Base-by-base conservation (phyloP, 2,888 invertebrate species). In the Anticlea derivata region DNA sequence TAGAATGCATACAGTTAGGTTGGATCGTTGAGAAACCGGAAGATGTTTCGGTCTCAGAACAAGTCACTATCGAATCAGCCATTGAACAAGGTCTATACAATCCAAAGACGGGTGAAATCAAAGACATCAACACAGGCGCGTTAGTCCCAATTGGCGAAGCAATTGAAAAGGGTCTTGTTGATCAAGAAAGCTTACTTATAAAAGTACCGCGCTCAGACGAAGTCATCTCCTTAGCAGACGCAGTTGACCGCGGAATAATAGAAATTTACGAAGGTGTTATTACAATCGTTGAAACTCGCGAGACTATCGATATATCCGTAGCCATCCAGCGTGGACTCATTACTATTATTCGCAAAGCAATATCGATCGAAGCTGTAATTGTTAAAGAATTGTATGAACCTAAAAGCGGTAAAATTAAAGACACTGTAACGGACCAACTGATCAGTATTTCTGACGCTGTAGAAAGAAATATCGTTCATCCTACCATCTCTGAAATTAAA, bases 351-450 rank as follows among this genome's bases (percentile, higher is more conserved):
- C 92, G 93, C 46, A 93, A 93, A 70, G 95, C 96, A 0, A 93
- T 96, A 68, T 95, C 96, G 7, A 88, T 98, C 48, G 94, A 95
- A 80, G 96, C 96, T 0, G 92, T 94, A n/a, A 92, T 96, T 50
- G 91, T 91, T 26, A 94, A 94, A 74, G 93, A 94, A 48, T 83
- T 95, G 60, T 95, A 95, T 73, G 93, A 95, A 75, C 89, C 94
- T 0, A 90, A 93, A 66, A 92, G 93, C 0, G 95, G 95, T 6
- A 93, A 92, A 76, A 93, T 97, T 27, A 92, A 88, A 62, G 96
- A 97, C 78, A 93, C 93, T 13, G 86, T 95, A 56, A 94, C 95
- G 24, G 92, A 94, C 66, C 94, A 95, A 77, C 84, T 93, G 60
- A 90, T 97, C 0, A 92, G 94, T 61, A 91, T 98, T 11, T 92